Conservation (phyloP, 1,140 invertebrate genomes). For the Diachasma alloeum region DNA sequence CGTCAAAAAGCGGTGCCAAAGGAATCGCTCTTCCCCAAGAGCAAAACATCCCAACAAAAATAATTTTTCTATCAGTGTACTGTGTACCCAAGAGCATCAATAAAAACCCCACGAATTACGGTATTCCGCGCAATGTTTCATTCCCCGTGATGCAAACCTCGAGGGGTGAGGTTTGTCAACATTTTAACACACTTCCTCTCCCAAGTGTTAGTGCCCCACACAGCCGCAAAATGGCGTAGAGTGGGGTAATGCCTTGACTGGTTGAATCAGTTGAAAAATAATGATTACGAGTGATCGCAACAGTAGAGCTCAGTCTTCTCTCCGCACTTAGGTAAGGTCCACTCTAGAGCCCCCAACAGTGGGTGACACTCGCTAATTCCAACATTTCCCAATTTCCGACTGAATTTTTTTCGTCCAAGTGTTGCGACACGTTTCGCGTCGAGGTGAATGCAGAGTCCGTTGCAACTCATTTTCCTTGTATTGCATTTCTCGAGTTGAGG, state of each 20-base stretch:
- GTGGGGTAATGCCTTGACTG: background rate
- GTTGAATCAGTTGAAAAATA: background rate
- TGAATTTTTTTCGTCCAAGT: background rate
- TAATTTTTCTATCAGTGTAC: too few relatives aligned
- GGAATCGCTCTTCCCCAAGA: too few relatives aligned
- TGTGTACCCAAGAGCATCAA: too few relatives aligned
- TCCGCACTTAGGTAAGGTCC: background rate
- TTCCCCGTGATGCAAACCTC: too few relatives aligned
- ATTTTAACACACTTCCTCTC: background rate
- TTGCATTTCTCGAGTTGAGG: too few relatives aligned
- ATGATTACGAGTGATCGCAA: background rate
- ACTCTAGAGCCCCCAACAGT: background rate
- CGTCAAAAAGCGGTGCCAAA: too few relatives aligned
- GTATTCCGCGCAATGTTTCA: too few relatives aligned
- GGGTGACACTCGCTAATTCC: background rate
- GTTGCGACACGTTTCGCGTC: background rate
- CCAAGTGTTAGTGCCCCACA: background rate
- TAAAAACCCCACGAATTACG: too few relatives aligned
- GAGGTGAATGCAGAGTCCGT: too few relatives aligned
- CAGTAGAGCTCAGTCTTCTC: background rate
- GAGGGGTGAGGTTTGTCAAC: background rate
- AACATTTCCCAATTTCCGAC: background rate
- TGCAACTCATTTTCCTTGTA: too few relatives aligned
- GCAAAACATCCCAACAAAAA: too few relatives aligned
- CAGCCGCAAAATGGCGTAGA: background rate